Evolutionary conservation across 1,140 invertebrate species (phyloP).

Genomic region (Euura saliciscinereae): DNA sequence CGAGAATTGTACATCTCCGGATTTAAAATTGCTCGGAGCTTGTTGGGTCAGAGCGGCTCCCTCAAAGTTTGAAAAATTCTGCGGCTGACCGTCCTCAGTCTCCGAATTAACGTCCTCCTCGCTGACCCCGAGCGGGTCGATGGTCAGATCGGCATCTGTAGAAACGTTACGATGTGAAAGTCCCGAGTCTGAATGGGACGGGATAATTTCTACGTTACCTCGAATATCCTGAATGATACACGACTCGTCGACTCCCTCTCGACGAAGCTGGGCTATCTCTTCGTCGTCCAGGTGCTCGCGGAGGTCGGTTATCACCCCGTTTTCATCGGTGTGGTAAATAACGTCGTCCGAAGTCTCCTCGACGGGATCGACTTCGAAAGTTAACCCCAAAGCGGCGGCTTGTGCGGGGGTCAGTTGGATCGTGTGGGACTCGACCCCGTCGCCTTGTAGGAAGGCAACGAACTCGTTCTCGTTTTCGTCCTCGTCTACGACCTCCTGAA

Average conservation of each 20-base stretch:
- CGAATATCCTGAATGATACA: not conserved
- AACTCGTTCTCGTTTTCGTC: constrained; percentile 43
- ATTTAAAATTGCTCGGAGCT: not conserved
- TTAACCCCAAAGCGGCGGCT: constrained; percentile 42
- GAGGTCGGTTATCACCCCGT: not conserved
- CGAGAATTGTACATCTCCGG: not conserved
- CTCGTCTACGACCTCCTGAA: constrained; percentile 40
- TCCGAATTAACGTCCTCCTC: not conserved
- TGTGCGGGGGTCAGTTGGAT: constrained; percentile 44
- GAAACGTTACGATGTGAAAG: not conserved
- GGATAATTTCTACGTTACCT: not conserved
- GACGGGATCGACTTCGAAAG: constrained; percentile 38
- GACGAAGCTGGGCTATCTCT: not conserved
- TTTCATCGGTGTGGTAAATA: constrained; percentile 29
- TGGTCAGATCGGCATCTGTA: not conserved
- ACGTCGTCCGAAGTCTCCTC: constrained; percentile 23
- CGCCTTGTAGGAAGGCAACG: constrained; percentile 40
- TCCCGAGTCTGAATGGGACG: not conserved
- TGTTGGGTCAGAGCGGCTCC: not conserved
- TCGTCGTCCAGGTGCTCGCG: constrained; percentile 13
- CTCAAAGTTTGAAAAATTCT: not conserved
- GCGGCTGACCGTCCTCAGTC: not conserved
- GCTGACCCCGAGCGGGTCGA: not conserved
- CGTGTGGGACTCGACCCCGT: constrained; percentile 36
- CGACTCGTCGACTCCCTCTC: not conserved